phyloP scores from a whole-genome alignment of 2,888 invertebrate species.

The Stenolophus ochropezus region DNA sequence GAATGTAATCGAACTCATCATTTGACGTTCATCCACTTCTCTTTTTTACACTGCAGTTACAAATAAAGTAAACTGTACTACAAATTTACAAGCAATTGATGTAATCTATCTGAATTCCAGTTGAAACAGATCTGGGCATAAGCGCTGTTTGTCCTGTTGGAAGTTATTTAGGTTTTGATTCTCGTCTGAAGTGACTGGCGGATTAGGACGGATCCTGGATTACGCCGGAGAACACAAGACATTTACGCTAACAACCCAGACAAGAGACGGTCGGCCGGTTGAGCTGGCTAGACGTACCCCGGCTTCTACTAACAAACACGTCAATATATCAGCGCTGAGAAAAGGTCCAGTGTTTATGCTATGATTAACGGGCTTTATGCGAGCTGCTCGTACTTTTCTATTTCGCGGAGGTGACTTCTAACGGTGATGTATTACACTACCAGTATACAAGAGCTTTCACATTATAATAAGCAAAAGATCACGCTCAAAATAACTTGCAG shows the following conservation, averaged over 20 bases:
- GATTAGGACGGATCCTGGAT: not conserved
- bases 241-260: conserved; percentile 19
- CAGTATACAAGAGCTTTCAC: not conserved
- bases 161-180: conserved; percentile 32
- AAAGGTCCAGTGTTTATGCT: conserved; percentile 15
- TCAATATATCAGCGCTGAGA: conserved; percentile 27
- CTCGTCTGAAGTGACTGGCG: not conserved
- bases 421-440: not conserved
- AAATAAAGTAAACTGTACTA: too few relatives aligned
- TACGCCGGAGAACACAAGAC: conserved; percentile 6
- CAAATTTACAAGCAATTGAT: too few relatives aligned
- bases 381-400: not conserved
- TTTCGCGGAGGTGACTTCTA: not conserved
- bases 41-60: too few relatives aligned
- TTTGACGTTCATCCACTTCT: too few relatives aligned
- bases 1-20: too few relatives aligned
- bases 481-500: too few relatives aligned
- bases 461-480: not conserved
- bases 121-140: too few relatives aligned
- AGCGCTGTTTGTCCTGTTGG: conserved; percentile 16
- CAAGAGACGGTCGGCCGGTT: not conserved
- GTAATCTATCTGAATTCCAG: too few relatives aligned
- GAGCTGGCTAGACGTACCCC: not conserved
- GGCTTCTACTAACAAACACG: conserved; percentile 9
- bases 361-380: conserved; percentile 23